Base-by-base conservation (phyloP, 2,888 invertebrate genomes). In the Prenolepis imparis region DNA sequence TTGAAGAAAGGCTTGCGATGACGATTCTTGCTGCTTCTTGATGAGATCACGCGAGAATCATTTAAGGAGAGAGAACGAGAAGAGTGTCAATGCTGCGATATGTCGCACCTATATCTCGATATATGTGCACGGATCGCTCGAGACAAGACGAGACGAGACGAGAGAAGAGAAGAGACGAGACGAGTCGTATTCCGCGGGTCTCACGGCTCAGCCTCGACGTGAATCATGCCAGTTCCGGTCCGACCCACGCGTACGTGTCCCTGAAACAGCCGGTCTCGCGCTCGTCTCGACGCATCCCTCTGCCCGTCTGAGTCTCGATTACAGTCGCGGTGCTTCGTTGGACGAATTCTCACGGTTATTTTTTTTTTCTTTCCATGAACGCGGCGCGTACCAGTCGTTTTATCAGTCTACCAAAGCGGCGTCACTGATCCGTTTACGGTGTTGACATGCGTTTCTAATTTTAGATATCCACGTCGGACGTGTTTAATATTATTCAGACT, bases 201-300 rank as follows among this genome's bases (percentile, higher is more conserved):
- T 90, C 92, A 91, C 91, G 91, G 88, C 90, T 90, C 86, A 88
- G 89, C 84, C 89, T 86, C 90, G 88, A 91, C 92, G 93, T 94
- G 94, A 94, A 94, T 94, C 94, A 94, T 94, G 90, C 92, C 91
- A 91, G 93, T 94, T 94, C 94, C 94, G 94, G 94, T 94, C 94
- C 94, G 92, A 90, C 94, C 94, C 94, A 94, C 94, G 94, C 94
- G 90, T 86, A 86, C 89, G 86, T 88, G 91, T 90, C 91, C 91
- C 91, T 91, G 91, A 87, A 89, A 90, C 85, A 88, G 86, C 86
- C 89, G 86, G 89, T 89, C 90, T 88, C 89, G 86, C 83, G 82
- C 84, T 84, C 84, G 87, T 89, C 90, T 90, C 88, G 88, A 52
- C 87, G 84, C 89, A 82, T 89, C 88, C 82, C 81, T 70, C 63